A percentile compares a stretch with the other conserved stretches of the same genome.
These are phyloP conservation scores for Heliconius eleuchia DNA, from an alignment of 1,140 invertebrate genomes.

Conservation along the genomic window DNA sequence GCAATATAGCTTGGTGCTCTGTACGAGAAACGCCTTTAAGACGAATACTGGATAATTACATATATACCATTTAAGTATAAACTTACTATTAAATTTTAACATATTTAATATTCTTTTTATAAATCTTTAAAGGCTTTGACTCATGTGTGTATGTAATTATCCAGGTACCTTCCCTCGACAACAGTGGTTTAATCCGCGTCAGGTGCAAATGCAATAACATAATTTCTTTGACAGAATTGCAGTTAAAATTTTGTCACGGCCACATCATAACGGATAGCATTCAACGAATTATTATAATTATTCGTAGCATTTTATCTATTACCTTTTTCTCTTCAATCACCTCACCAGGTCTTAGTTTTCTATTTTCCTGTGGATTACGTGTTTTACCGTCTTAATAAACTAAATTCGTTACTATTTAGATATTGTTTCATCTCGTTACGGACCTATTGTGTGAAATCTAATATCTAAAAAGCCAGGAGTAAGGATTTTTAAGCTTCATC, in stretches of 20 bases:
- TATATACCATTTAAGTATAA: constrained; percentile 21
- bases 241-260: constrained; percentile 76
- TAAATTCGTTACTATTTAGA: constrained; percentile 49
- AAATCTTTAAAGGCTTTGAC: constrained; percentile 1
- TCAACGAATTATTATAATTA: constrained; percentile 65
- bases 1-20: constrained; percentile 73
- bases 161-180: constrained; percentile 51
- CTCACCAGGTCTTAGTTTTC: constrained; percentile 96
- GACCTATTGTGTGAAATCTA: constrained; percentile 47
- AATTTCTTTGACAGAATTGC: constrained; percentile 55
- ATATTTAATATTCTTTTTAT: neutral
- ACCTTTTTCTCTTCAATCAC: constrained; percentile 96
- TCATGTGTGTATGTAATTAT: constrained; percentile 56
- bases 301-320: constrained; percentile 89
- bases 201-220: constrained; percentile 71
- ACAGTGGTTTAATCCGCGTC: constrained; percentile 64
- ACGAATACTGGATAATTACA: constrained; percentile 62
- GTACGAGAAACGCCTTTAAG: constrained; percentile 62
- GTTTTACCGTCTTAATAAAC: constrained; percentile 76
- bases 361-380: constrained; percentile 81
- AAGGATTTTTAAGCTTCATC: constrained; percentile 60
- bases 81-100: neutral
- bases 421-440: constrained; percentile 41
- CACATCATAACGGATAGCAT: constrained; percentile 75
- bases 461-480: constrained; percentile 68